Base-by-base conservation (phyloP, 2,888 invertebrate species). In the Eupithecia vulgata region DNA sequence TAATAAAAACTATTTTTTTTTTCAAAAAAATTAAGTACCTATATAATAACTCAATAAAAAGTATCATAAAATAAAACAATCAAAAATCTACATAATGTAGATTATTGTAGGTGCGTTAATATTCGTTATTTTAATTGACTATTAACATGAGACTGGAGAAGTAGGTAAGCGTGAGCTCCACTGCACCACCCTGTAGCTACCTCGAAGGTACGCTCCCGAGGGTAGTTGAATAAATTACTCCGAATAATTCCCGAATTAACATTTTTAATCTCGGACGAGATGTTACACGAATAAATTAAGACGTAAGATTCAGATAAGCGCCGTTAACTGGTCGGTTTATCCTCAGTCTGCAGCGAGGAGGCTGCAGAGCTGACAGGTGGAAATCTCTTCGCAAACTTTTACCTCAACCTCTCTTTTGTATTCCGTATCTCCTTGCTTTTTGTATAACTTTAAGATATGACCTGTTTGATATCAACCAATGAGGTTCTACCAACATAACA, bases 181-280 rank as follows among this genome's bases (percentile, higher is more conserved):
- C 71, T 73, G n/a, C n/a, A n/a, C n/a, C 72, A 66, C 25, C 82
- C 89, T 87, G 85, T 90, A 30, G 74, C 59, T 72, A 78, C 82
- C 75, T 75, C 70, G 70, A 85, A 90, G 90, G 90, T 90, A 87
- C 85, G 79, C 83, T 81, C 85, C 85, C 83, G 84, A 85, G 84
- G 85, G 84, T 80, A 85, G 81, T 85, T 80, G 89, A 89, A 94
- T 93, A 93, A 92, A 93, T 93, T 92, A 87, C 90, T 82, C 82
- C 84, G 90, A 91, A 94, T 93, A 92, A 94, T 92, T 93, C 88
- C 89, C 82, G 88, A 90, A 93, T 93, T 94, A 93, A 91, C 94
- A 94, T 94, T 94, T 94, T 94, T 94, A 94, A 94, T 93, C 93
- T 92, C 83, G 84, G 84, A 81, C 88, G 89, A 89, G 89, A 91